Conservation (phyloP, 53 echinoderm and acorn worm genomes). For the Crossaster papposus region DNA sequence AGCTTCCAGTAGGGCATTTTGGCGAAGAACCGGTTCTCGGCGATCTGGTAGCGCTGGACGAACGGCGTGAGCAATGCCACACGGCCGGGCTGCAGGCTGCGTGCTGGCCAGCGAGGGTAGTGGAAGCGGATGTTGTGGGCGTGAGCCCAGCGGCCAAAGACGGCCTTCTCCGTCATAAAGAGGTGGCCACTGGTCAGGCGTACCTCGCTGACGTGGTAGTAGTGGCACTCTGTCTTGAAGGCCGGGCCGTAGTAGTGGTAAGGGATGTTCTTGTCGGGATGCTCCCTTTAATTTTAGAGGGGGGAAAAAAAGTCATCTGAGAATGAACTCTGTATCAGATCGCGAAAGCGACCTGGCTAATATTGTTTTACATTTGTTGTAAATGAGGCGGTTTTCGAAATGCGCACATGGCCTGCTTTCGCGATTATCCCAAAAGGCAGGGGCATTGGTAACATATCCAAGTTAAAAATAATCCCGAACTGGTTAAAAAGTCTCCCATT, state of each 20-base stretch:
- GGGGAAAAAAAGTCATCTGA: too few relatives aligned
- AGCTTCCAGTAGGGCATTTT: conserved; percentile 83
- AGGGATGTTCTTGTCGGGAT: conserved; percentile 85
- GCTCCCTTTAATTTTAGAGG: conserved; percentile 76
- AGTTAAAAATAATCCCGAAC: too few relatives aligned
- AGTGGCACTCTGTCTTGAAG: conserved; percentile 77
- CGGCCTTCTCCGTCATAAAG: conserved; percentile 96
- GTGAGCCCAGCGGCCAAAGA: conserved; percentile 78
- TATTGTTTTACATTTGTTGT: too few relatives aligned
- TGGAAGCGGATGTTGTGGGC: conserved; percentile 69
- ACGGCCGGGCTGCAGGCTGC: conserved; percentile 10
- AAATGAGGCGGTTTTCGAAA: too few relatives aligned
- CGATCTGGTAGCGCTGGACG: conserved; percentile 71
- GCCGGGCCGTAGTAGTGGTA: conserved; percentile 89
- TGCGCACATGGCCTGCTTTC: too few relatives aligned
- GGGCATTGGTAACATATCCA: too few relatives aligned
- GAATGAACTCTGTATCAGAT: too few relatives aligned
- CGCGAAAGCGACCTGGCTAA: too few relatives aligned
- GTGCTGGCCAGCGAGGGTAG: conserved; percentile 67
- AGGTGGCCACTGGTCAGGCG: conserved; percentile 82
- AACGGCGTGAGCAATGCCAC: conserved; percentile 71
- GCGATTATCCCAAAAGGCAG: too few relatives aligned
- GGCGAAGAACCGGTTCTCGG: conserved; percentile 80
- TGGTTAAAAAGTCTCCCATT: too few relatives aligned
- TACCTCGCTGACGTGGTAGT: conserved; percentile 84